Base-by-base conservation (phyloP, 2,888 invertebrate species). In the Desoria tigrina region DNA sequence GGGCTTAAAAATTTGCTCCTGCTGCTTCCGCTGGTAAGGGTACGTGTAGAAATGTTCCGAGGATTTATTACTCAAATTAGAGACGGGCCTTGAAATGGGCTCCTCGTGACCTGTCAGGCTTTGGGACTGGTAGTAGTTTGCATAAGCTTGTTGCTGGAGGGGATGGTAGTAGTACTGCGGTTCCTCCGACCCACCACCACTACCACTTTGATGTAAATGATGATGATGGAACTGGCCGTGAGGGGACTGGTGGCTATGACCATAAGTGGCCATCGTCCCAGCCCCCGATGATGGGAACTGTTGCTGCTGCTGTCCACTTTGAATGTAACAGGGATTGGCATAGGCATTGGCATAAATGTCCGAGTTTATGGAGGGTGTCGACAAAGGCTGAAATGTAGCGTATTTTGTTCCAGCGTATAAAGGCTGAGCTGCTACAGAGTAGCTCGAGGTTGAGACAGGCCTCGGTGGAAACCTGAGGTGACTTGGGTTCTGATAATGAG, bases 31-130 rank as follows among this genome's bases (percentile, higher is more conserved):
- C 9, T 65, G 70, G 56, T 67, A 60, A 4, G 76, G 76, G 39
- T 76, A 76, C 18, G 76, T 76, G 62, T 76, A 76, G 65, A 71
- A 76, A 59, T 76, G 76, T 60, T 76, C 76, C 2, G 74, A 74
- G 28, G 74, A 74, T 55, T 76, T 76, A 68, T 76, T 76, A 67
- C 75, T 75, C 65, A 74, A 66, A 54, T 75, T 74, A 55, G 74
- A 74, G 24, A 75, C 69, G 24, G 76, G 76, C 53, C 76, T 50
- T 14, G 74, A 69, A 49, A 75, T 67, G 21, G 76, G 76, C 51
- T 76, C 76, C 63, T 75, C 76, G 50, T 74, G 73, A 42, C 69
- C 71, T 27, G 68, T 68, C 53, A 69, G 67, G 56, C 69, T 65
- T 58, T 62, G 65, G 14, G 71, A 61, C 23, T 67, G 69, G 39